These are phyloP conservation scores for Drosophila rhopaloa DNA, from an alignment of 1,140 invertebrate genomes.

Conservation along the genomic window DNA sequence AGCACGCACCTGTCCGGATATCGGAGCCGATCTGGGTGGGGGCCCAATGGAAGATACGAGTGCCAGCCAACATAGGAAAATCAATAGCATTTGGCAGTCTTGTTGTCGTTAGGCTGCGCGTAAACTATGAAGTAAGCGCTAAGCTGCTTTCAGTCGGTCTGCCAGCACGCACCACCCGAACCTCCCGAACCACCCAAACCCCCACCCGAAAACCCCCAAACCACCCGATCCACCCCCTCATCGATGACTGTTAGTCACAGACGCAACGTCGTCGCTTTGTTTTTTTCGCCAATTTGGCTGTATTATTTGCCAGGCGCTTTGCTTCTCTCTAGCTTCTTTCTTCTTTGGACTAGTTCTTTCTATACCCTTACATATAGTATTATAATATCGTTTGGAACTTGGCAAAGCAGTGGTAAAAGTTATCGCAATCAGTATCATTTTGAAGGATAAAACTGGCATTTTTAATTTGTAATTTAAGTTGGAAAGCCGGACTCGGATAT, in stretches of 20 bases:
- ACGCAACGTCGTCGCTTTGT: constrained; percentile 74
- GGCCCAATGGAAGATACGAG: constrained; percentile 2
- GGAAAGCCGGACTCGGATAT: too few relatives aligned
- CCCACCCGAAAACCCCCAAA: background rate
- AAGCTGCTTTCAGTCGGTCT: constrained; percentile 75
- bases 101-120: constrained; percentile 58
- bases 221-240: constrained; percentile 12
- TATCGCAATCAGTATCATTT: background rate
- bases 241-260: constrained; percentile 73
- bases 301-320: constrained; percentile 33
- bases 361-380: background rate
- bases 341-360: constrained; percentile 30
- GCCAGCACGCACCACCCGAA: constrained; percentile 41
- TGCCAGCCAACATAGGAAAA: constrained; percentile 46
- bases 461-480: too few relatives aligned
- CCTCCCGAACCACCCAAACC: background rate
- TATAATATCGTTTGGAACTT: background rate
- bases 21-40: constrained; percentile 28
- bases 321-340: constrained; percentile 38
- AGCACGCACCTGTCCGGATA: constrained; percentile 48
- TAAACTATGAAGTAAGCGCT: constrained; percentile 80
- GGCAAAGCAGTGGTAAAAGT: background rate
- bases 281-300: constrained; percentile 56
- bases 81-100: constrained; percentile 78
- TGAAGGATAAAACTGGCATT: too few relatives aligned